These are phyloP conservation scores for Arctopsyche grandis DNA, from an alignment of 1,140 invertebrate genomes.

Conservation along the genomic window DNA sequence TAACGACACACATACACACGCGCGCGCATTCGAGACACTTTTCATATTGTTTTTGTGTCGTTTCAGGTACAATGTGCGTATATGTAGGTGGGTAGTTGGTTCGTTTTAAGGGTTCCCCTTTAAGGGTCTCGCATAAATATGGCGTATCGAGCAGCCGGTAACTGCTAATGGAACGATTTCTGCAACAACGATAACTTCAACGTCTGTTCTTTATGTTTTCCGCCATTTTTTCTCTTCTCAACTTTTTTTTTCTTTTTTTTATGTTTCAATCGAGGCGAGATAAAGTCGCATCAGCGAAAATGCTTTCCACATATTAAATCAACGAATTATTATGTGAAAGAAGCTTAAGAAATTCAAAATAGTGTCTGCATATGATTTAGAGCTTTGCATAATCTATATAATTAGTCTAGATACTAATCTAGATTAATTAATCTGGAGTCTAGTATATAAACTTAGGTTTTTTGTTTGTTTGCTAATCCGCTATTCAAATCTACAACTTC, in stretches of 20 bases:
- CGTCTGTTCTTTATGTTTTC: constrained; percentile 1
- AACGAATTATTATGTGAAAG: background rate
- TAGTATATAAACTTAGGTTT: too few relatives aligned
- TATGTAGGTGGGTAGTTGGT: constrained; percentile 18
- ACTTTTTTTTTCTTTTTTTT: constrained; percentile 24
- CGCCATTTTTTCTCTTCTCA: constrained; percentile 31
- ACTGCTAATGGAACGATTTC: constrained; percentile 47
- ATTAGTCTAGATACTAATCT: too few relatives aligned
- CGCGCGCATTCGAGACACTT: background rate
- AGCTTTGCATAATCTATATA: too few relatives aligned
- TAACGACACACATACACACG: background rate
- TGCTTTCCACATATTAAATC: background rate
- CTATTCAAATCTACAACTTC: too few relatives aligned
- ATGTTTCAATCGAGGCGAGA: constrained; percentile 46
- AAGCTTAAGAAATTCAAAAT: too few relatives aligned
- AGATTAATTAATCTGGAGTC: too few relatives aligned
- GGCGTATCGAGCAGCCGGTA: constrained; percentile 38
- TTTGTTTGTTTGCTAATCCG: too few relatives aligned
- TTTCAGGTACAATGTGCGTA: too few relatives aligned
- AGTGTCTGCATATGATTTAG: too few relatives aligned
- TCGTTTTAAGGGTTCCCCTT: constrained; percentile 1
- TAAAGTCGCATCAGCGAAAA: background rate
- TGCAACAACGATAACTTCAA: constrained; percentile 41
- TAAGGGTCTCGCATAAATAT: constrained; percentile 41
- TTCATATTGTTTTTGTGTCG: constrained; percentile 11